Conservation (phyloP, 1,140 invertebrate species). For the Orchesella cincta region DNA sequence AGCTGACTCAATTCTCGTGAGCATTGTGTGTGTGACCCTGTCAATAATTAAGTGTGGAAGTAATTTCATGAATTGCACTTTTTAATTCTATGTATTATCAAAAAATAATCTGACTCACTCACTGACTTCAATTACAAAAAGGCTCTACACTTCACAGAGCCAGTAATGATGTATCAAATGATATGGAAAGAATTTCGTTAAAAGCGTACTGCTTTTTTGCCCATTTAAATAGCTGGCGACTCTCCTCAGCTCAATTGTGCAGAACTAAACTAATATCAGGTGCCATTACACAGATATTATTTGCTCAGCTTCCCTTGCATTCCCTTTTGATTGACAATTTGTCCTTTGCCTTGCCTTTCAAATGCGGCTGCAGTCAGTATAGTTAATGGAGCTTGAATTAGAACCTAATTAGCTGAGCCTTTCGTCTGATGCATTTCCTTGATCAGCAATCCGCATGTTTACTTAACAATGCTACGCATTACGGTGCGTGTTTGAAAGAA, state of each 20-base stretch:
- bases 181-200: too few species aligned
- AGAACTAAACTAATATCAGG: too few species aligned
- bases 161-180: too few species aligned
- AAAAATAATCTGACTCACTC: not conserved
- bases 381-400: not conserved
- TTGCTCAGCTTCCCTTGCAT: too few species aligned
- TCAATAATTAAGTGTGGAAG: slow-evolving; percentile 10
- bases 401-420: not conserved
- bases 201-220: too few species aligned
- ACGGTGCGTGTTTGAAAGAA: too few species aligned
- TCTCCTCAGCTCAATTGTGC: too few species aligned
- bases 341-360: not conserved
- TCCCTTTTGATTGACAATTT: not conserved
- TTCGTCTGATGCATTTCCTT: not conserved
- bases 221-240: too few species aligned
- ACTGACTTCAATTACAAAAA: too few species aligned
- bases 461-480: too few species aligned
- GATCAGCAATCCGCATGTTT: not conserved
- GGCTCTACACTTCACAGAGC: too few species aligned
- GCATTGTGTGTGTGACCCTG: not conserved
- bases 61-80: slow-evolving; percentile 17
- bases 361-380: not conserved
- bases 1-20: not conserved
- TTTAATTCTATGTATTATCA: not conserved
- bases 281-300: too few species aligned